Evolutionary conservation across 2,113 vertebrate species (phyloP).

Genomic region (Stigmatopora nigra): DNA sequence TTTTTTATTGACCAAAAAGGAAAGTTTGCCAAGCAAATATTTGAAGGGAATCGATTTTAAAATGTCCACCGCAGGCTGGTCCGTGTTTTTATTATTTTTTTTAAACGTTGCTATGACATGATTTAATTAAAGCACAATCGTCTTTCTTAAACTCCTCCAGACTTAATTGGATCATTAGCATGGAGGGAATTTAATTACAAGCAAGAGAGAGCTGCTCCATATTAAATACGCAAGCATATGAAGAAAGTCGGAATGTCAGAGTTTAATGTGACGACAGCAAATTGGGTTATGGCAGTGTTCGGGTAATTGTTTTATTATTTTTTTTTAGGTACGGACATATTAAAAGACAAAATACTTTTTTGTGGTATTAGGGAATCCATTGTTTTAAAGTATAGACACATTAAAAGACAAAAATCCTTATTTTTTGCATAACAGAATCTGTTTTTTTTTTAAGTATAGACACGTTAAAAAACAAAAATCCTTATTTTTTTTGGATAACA

Average conservation of each 20-base stretch:
- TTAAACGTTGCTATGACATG: slow-evolving; percentile 40
- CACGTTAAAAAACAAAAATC: too few relatives aligned
- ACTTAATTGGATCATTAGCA: slow-evolving; percentile 60
- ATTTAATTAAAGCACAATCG: slow-evolving; percentile 56
- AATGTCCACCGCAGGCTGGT: slow-evolving; percentile 3
- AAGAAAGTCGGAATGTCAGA: slow-evolving; percentile 25
- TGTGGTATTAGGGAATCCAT: not conserved
- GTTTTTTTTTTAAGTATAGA: too few relatives aligned
- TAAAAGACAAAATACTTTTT: not conserved
- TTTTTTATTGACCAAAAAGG: not conserved
- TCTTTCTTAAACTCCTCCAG: slow-evolving; percentile 48
- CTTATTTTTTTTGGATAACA: too few relatives aligned
- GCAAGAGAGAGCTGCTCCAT: slow-evolving; percentile 21
- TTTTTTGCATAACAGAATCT: too few relatives aligned
- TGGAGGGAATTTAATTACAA: slow-evolving; percentile 58
- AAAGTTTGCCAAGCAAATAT: not conserved
- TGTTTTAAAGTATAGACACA: not conserved
- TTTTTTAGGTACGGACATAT: not conserved
- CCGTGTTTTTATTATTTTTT: too few relatives aligned
- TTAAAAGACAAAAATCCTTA: too few relatives aligned
- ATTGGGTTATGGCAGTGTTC: not conserved
- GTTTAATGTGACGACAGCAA: not conserved
- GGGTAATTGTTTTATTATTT: not conserved
- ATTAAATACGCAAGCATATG: slow-evolving; percentile 45
- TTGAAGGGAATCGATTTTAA: not conserved